phyloP scores from a whole-genome alignment of 2,113 vertebrate species.

The Holacanthus passer region DNA sequence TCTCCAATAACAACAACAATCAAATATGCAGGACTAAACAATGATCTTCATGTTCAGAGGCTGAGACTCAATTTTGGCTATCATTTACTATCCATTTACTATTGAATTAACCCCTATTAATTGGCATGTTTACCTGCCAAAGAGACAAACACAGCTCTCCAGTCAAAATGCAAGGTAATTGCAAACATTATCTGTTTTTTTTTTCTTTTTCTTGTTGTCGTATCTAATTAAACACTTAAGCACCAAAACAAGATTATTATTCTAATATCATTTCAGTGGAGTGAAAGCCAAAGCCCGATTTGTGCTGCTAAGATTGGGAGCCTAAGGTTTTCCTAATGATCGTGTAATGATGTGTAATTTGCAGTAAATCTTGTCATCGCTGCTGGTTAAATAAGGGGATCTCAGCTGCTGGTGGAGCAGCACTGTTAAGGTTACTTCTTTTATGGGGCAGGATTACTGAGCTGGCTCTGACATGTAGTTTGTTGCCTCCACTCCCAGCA shows the following conservation, averaged over 20 bases:
- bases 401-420: conserved; percentile 15
- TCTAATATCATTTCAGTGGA: conserved; percentile 51
- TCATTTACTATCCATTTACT: neutral
- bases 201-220: conserved; percentile 17
- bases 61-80: neutral
- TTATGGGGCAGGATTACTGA: conserved; percentile 53
- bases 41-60: neutral
- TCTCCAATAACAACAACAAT: neutral
- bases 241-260: conserved; percentile 63
- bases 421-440: conserved; percentile 49
- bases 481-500: conserved; percentile 34
- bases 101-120: conserved; percentile 11
- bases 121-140: neutral
- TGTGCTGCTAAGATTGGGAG: conserved; percentile 45
- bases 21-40: conserved; percentile 17
- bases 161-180: conserved; percentile 14
- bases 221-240: conserved; percentile 52
- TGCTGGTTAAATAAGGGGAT: conserved; percentile 55
- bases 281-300: conserved; percentile 51
- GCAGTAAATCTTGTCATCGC: conserved; percentile 64
- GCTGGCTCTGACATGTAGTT: conserved; percentile 35
- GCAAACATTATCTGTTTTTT: neutral
- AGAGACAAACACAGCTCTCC: neutral
- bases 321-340: conserved; percentile 69
- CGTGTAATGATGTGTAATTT: conserved; percentile 73